Base-by-base conservation (phyloP, 2,888 invertebrate species). In the Nymphalis c-album region DNA sequence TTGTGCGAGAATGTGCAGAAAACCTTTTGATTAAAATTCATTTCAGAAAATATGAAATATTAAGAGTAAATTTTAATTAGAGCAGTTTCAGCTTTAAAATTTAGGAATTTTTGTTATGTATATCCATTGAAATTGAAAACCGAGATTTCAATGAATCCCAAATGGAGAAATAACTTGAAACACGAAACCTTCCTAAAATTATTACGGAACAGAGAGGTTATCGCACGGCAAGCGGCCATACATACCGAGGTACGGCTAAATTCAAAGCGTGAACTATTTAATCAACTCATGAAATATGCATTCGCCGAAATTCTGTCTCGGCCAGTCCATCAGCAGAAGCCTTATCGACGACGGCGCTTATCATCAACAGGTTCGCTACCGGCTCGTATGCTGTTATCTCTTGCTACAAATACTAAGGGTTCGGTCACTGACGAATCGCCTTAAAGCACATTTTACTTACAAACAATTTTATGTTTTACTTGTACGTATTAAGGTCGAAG, bases 221-320 rank as follows among this genome's bases (percentile, higher is more conserved):
- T 80, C 79, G 76, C 77, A 75, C 74, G 63, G 59, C 71, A 76
- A 75, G 72, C 76, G 75, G 76, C 78, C 79, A 79, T 80, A 82
- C 80, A 80, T 79, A 83, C 80, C 69, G 71, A 69, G 69, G 64
- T 68, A 70, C 70, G 74, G 74, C 74, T 80, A 82, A 86, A 85
- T 88, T 83, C 85, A 85, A 85, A 88, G 87, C 86, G 87, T 84
- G 85, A 91, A 90, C 90, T 91, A 91, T 91, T 91, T 91, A 90
- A 90, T 90, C 90, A 90, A 88, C 86, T 91, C 91, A 91, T 90
- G 90, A 88, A 91, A 90, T 90, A 91, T 91, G 88, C 89, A 91
- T 91, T 90, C 83, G 84, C 91, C 90, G 86, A 91, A 91, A 90
- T 90, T 89, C 88, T 80, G 86, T 82, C 83, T 84, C 81, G 80